Evolutionary conservation across 53 echinoderm and acorn worm genomes (phyloP), one percentile per base, ranked within the genome.

Genomic region (Zoroaster sp.): DNA sequence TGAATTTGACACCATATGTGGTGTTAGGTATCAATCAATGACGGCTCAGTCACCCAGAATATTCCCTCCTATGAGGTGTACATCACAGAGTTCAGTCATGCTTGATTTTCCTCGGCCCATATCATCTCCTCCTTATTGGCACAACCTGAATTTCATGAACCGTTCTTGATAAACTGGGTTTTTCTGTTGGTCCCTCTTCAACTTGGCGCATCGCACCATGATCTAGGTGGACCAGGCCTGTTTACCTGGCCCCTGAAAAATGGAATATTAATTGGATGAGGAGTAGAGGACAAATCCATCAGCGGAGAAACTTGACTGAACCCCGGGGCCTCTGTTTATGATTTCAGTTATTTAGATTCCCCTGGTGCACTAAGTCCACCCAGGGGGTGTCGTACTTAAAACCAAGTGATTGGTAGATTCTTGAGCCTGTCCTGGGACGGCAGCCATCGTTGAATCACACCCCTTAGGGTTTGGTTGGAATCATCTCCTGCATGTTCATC

Each of bases 201-300:
- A 59, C 23, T 59, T 59, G 63, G 28, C 63, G 23, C 63, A 10
- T n/a, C n/a, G 63, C 63, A 59, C 63, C 28, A 21, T 59, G 28
- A 9, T 59, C 28, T 28, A 9, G 63, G 44, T 59, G 28, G 14
- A 25, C 28, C 63, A 9, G 63, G 44, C 51, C 83, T 85, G 70
- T 85, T 85, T 71, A 69, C 37, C 21, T 66, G 31, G 66, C 18
- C 34, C 65, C n/a, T 17, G 21, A 43, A 41, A 82, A 42, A 82
- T 40, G 66, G 85, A 85, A 70, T 70, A 31, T 85, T 85, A 85
- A 85, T 85, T 85, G 85, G 85, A 85, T 85, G 85, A 85, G 85
- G 69, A 36, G 37, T 15, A 59, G 39, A 36, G 40, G 74, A 40
- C 46, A 51, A 69, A 69, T 85, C 47, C 85, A 85, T 69, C 83